phyloP scores from a whole-genome alignment of 2,888 invertebrate species.

The Endotricha flammealis region DNA sequence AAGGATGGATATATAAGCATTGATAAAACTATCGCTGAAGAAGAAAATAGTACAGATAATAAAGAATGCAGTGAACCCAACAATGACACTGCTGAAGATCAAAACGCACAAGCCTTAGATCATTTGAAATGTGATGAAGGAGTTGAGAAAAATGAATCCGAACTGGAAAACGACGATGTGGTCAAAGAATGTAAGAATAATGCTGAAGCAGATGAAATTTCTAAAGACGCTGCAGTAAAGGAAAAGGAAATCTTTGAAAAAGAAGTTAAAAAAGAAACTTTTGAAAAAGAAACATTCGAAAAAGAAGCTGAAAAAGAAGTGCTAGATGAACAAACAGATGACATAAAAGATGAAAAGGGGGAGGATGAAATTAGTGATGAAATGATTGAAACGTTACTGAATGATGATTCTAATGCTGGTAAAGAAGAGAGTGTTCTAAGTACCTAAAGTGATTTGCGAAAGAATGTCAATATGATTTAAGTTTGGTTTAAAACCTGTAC shows the following conservation, averaged over 20 bases:
- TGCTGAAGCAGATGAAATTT: constrained; percentile 13
- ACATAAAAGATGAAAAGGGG: constrained; percentile 29
- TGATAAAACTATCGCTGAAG: not conserved
- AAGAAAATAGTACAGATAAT: not conserved
- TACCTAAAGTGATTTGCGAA: no score
- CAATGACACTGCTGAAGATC: no score
- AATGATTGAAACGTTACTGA: constrained; percentile 52
- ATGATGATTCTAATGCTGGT: constrained; percentile 39
- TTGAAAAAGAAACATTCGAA: constrained; percentile 1
- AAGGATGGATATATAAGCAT: no score
- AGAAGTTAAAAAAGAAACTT: constrained; percentile 5
- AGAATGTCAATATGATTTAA: constrained; percentile 4
- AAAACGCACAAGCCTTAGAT: no score
- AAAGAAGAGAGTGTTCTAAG: constrained; percentile 11
- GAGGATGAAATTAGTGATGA: constrained; percentile 59
- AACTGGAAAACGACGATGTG: constrained; percentile 14
- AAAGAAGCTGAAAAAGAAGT: constrained; percentile 10
- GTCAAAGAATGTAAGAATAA: constrained; percentile 12
- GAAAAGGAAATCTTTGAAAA: constrained; percentile 13
- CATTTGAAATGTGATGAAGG: no score
- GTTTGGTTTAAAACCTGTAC: constrained; percentile 10
- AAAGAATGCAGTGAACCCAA: not conserved
- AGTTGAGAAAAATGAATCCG: no score
- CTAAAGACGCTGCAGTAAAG: constrained; percentile 12
- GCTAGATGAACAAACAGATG: constrained; percentile 19